Conservation (phyloP, 2,113 vertebrate genomes). For the Baryphthengus martii region DNA sequence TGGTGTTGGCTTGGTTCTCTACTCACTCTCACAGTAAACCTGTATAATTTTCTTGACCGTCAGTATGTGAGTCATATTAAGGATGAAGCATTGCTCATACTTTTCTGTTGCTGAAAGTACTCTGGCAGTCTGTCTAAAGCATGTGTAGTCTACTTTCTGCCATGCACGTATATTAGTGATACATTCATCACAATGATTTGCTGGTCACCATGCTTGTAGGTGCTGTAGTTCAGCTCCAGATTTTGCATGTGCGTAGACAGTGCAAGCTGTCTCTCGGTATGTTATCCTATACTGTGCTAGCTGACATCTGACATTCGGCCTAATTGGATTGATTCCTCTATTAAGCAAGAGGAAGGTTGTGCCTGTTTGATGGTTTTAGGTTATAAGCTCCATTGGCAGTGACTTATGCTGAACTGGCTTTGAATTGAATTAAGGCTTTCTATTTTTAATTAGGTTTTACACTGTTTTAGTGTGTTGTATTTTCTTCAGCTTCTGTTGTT, state of each 20-base stretch:
- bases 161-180: not conserved
- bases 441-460: constrained; percentile 2
- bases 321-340: constrained; percentile 17
- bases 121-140: not conserved
- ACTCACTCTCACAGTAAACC: not conserved
- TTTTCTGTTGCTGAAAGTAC: not conserved
- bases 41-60: not conserved
- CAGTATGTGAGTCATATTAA: not conserved
- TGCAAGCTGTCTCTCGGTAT: not conserved
- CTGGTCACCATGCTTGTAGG: not conserved
- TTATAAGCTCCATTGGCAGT: not conserved
- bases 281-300: not conserved
- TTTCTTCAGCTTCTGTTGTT: not conserved
- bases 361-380: not conserved
- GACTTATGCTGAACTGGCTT: not conserved
- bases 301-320: not conserved
- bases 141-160: not conserved
- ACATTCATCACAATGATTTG: not conserved
- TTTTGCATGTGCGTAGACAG: not conserved
- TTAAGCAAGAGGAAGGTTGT: not conserved
- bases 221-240: not conserved
- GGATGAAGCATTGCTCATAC: not conserved
- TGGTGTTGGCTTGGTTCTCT: not conserved
- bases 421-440: not conserved
- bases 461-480: not conserved